Evolutionary conservation across 2,888 invertebrate species (phyloP).

Genomic region (Beris chalybata): DNA sequence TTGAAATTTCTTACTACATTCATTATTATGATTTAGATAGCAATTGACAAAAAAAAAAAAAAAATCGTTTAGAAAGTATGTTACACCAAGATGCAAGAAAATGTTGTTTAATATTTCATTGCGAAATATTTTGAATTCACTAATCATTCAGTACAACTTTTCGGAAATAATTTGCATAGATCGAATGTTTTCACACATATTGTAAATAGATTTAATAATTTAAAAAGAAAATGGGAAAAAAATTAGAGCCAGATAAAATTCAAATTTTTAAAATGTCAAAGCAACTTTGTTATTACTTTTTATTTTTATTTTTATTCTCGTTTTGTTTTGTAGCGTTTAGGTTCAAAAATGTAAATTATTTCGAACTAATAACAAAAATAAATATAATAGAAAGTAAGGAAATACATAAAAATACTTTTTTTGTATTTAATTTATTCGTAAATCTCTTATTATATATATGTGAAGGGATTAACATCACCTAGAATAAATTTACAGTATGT

Average conservation of each 20-base stretch:
- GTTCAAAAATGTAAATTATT: too few relatives aligned
- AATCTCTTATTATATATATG: too few relatives aligned
- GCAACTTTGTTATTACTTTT: too few relatives aligned
- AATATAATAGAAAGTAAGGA: background rate
- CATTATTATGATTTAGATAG: constrained; percentile 24
- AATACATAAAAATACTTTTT: background rate
- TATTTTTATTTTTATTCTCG: too few relatives aligned
- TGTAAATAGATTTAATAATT: constrained; percentile 23
- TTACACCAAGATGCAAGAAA: too few relatives aligned
- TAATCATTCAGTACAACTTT: background rate
- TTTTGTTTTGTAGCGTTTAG: too few relatives aligned
- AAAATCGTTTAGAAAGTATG: background rate
- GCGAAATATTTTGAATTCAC: too few relatives aligned
- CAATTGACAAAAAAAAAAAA: background rate
- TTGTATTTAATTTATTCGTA: too few relatives aligned
- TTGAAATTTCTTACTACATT: constrained; percentile 16
- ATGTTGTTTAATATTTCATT: too few relatives aligned
- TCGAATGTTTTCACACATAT: constrained; percentile 20
- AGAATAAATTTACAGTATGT: constrained; percentile 1
- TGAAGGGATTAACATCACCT: too few relatives aligned
- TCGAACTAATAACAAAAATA: too few relatives aligned
- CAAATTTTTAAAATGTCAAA: too few relatives aligned
- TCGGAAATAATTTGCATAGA: constrained; percentile 23
- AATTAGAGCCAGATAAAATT: background rate
- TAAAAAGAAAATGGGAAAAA: constrained; percentile 11